Percentiles rank a stretch among this genome's conserved stretches.
Evolutionary conservation across 2,888 invertebrate species (phyloP).

Genomic region (Eumacrocentrus americanus): DNA sequence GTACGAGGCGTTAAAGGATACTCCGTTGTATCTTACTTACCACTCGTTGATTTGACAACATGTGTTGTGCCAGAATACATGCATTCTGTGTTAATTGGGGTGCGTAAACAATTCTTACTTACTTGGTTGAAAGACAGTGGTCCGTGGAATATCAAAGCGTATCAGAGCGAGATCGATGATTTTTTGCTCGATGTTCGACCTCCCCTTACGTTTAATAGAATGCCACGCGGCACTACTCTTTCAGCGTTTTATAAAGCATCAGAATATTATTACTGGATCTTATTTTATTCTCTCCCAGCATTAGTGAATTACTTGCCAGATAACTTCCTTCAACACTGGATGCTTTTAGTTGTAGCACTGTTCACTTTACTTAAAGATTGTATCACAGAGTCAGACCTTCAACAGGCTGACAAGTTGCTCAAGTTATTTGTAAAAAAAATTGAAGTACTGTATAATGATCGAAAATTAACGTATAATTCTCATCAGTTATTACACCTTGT

Average conservation of each 20-base stretch:
- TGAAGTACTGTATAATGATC: constrained; percentile 28
- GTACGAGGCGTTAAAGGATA: constrained; percentile 29
- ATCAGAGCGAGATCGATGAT: constrained; percentile 26
- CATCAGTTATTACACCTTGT: constrained; percentile 39
- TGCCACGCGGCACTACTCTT: constrained; percentile 22
- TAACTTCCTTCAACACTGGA: constrained; percentile 37
- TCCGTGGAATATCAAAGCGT: constrained; percentile 35
- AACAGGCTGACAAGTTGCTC: constrained; percentile 28
- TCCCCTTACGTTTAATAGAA: constrained; percentile 28
- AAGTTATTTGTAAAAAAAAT: constrained; percentile 36
- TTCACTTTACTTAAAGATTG: constrained; percentile 32
- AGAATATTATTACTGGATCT: constrained; percentile 35
- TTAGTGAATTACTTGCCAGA: constrained; percentile 31
- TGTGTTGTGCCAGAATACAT: constrained; percentile 36
- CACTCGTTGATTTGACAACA: constrained; percentile 31
- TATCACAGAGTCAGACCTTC: constrained; percentile 27
- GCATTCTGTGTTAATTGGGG: constrained; percentile 36
- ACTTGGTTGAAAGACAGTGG: constrained; percentile 24
- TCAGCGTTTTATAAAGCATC: constrained; percentile 34
- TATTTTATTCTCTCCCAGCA: constrained; percentile 38
- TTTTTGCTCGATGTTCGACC: constrained; percentile 30
- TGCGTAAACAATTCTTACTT: constrained; percentile 26
- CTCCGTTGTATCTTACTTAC: constrained; percentile 26
- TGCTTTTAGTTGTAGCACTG: constrained; percentile 32
- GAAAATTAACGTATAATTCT: constrained; percentile 35